Evolutionary conservation across 30 jellyfish, hydroid and myxozoan genomes (phyloP).

Genomic region (Cassiopea xamachana): DNA sequence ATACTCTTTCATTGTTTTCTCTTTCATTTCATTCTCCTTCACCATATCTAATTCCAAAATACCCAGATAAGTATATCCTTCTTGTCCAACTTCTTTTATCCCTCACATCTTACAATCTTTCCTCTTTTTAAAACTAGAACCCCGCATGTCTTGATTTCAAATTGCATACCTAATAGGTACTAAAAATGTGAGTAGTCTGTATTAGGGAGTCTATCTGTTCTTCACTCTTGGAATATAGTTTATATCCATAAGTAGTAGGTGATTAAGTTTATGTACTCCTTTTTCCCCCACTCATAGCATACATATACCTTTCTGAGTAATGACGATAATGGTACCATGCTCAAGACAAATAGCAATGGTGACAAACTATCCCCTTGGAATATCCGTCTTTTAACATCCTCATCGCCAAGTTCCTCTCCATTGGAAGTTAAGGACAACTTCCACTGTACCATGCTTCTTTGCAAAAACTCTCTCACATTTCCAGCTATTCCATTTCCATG

Average conservation of each 20-base stretch:
- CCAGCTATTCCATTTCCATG: conserved; percentile 1
- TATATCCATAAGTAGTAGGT: not conserved
- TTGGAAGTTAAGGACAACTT: conserved; percentile 38
- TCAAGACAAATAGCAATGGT: not conserved
- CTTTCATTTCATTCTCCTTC: too few relatives aligned
- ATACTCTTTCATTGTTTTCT: too few relatives aligned
- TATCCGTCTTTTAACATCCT: not conserved
- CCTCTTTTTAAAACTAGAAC: too few relatives aligned
- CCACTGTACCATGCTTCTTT: not conserved
- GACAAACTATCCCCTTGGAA: not conserved
- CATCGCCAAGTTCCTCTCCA: conserved; percentile 24
- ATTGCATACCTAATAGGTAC: too few relatives aligned
- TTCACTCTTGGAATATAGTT: too few relatives aligned
- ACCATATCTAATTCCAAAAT: too few relatives aligned
- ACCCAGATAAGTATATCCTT: too few relatives aligned
- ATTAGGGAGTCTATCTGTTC: too few relatives aligned
- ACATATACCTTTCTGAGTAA: not conserved
- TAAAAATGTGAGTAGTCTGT: too few relatives aligned
- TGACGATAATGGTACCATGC: not conserved
- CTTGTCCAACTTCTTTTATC: too few relatives aligned
- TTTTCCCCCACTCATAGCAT: not conserved
- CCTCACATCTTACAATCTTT: too few relatives aligned
- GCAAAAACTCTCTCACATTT: conserved; percentile 16
- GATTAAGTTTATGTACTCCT: not conserved
- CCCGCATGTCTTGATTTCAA: too few relatives aligned